Base-by-base conservation (phyloP, 2,113 vertebrate species). In the Collichthys lucidus region DNA sequence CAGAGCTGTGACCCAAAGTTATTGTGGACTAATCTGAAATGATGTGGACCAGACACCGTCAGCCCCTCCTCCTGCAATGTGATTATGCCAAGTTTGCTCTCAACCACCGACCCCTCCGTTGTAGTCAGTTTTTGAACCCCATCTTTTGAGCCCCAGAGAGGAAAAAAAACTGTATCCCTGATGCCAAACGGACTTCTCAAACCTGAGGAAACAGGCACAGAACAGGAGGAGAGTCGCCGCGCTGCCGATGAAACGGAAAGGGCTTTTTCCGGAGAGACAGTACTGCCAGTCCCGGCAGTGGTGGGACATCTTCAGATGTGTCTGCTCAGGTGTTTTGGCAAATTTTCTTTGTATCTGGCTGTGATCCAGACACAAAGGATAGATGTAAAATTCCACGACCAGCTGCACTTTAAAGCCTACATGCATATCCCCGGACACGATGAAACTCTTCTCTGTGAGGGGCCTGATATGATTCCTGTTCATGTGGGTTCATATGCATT, bases 381-480 rank as follows among this genome's bases (percentile, higher is more conserved):
- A 68, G 1, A 85, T 56, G 55, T 85, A 89, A 74, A 92, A 91
- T 92, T 92, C 90, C 92, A 89, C 80, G 77, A 90, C 84, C 91
- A 92, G 85, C 89, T 93, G 94, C 94, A 94, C 94, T 94, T 94
- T 94, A 94, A 90, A 79, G 76, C 90, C 83, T 55, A 64, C 69
- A 84, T 71, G 65, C 71, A 53, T 80, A 62, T 85, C 80, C 62
- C 60, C 8, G 14, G 52, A 86, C 85, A 50, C 15, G 67, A 87
- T 74, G 50, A 70, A 70, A 64, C 68, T 77, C n/a, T 42, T 78
- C 79, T 72, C 66, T 84, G 20, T 62, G 57, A 83, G 44, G 74
- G 80, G 65, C 76, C 71, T 75, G 75, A 87, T 76, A 74, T 86
- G 85, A 90, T 85, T 91, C 85, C 89, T 86, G 77, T 74, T 52